Conservation (phyloP, 2,797 vertebrate genomes). For the Tapera naevia region DNA sequence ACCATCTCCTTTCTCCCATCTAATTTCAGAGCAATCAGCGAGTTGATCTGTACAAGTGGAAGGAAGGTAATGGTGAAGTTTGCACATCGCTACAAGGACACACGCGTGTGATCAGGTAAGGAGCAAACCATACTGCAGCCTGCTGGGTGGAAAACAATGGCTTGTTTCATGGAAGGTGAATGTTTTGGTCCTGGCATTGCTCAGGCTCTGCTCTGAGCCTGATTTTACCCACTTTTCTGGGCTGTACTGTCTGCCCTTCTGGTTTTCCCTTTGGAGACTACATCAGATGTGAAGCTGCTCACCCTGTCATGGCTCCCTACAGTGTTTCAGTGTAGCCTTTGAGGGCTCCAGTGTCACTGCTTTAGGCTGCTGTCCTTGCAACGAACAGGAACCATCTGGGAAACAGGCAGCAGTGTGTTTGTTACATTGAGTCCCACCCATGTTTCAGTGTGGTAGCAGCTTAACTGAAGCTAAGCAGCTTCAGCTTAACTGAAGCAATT, state of each 20-base stretch:
- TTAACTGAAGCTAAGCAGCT: neutral
- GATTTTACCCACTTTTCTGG: neutral
- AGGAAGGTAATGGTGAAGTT: conserved; percentile 87
- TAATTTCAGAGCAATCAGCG: conserved; percentile 92
- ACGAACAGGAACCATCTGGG: neutral
- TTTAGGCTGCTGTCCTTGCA: neutral
- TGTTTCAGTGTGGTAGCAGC: neutral
- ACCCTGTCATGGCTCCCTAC: neutral
- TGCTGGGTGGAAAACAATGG: neutral
- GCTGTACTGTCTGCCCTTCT: neutral
- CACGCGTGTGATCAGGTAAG: conserved; percentile 93
- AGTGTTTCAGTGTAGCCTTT: neutral
- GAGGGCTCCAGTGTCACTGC: neutral
- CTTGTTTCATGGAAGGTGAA: neutral
- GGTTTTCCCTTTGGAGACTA: neutral
- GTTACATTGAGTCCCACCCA: neutral
- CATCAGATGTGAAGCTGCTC: neutral
- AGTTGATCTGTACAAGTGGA: conserved; percentile 95
- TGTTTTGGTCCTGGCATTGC: neutral
- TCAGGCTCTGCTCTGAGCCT: neutral
- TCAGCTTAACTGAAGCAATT: neutral
- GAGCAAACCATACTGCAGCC: neutral
- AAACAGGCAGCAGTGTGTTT: neutral
- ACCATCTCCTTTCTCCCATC: neutral
- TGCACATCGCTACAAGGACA: conserved; percentile 93